phyloP scores from a whole-genome alignment of 2,797 vertebrate genomes.

The Hoplostethus mediterraneus region DNA sequence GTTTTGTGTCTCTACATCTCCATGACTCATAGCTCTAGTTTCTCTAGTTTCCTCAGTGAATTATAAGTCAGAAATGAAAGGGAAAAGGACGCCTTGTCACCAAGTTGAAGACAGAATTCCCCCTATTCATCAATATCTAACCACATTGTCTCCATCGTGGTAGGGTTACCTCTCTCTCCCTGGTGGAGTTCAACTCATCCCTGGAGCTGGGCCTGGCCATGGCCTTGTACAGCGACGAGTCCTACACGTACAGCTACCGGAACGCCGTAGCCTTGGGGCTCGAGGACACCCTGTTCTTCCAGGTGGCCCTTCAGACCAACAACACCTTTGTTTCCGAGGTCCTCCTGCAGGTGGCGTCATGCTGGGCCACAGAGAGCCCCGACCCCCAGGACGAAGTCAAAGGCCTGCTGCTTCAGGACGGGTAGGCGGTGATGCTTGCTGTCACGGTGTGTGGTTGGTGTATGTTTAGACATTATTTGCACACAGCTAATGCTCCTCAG shows the following conservation, averaged over 20 bases:
- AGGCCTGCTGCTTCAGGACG: slow-evolving; percentile 67
- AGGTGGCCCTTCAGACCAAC: slow-evolving; percentile 72
- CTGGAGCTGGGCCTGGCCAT: slow-evolving; percentile 71
- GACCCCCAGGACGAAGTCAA: slow-evolving; percentile 55
- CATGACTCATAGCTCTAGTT: too few species aligned
- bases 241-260: slow-evolving; percentile 44
- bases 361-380: slow-evolving; percentile 78
- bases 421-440: slow-evolving; percentile 54
- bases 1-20: too few species aligned
- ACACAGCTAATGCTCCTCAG: too few species aligned
- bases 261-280: slow-evolving; percentile 22
- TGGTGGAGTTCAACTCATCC: slow-evolving; percentile 69
- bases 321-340: slow-evolving; percentile 61
- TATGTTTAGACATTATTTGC: too few species aligned
- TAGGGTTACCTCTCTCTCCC: slow-evolving; percentile 63
- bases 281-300: slow-evolving; percentile 72
- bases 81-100: too few species aligned
- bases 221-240: slow-evolving; percentile 62
- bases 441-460: too few species aligned
- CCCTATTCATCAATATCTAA: not conserved
- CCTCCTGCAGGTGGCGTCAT: slow-evolving; percentile 74
- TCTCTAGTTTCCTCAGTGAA: too few species aligned
- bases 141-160: not conserved
- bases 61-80: too few species aligned
- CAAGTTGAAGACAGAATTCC: not conserved